Evolutionary conservation across 1,140 invertebrate genomes (phyloP), one percentile per base, ranked within the genome.

Genomic region (Eciton burchellii): DNA sequence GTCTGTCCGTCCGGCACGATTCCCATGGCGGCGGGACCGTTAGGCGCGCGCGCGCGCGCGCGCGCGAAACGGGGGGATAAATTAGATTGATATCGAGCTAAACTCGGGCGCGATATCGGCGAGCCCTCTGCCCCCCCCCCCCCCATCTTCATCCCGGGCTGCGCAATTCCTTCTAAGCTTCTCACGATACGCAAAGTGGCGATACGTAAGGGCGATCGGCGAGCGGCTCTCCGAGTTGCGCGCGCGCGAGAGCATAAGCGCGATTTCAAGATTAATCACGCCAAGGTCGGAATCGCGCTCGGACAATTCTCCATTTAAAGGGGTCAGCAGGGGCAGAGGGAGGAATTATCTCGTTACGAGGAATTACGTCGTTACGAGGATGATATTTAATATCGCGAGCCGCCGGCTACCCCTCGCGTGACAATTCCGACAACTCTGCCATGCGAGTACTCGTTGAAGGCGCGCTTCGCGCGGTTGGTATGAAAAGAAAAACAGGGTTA

Each of bases 1-100:
- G 71, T 86, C 81, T 47, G 79, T 88, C 73, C 56, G 71, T 84
- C 81, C 43, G 73, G 77, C 86, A 89, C 86, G 86, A 56, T 89
- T 89, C 88, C 87, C 88, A 88, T 85, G 83, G 29, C 63, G n/a
- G n/a, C 21, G 26, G 81, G 86, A 85, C 87, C 87, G 86, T 88
- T 88, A 88, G 29, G 59, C 83, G 73, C 29, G 73, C 81, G 57
- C 43, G 59, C 83, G 73, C 29, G 73, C 81, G 57, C 43, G 59
- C 83, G 73, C 29, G 73, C 81, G 57, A 65, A 83, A 62, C 49
- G 47, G 65, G 24, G 62, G 65, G 60, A 82, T 82, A 81, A 88
- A 85, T 88, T 88, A 85, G 86, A 88, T 88, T 76, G 86, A 88
- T 88, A 88, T 88, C 52, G 84, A 83, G 79, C 83, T 74, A 83